Base-by-base conservation (phyloP, 2,797 vertebrate species). In the Crenichthys baileyi region DNA sequence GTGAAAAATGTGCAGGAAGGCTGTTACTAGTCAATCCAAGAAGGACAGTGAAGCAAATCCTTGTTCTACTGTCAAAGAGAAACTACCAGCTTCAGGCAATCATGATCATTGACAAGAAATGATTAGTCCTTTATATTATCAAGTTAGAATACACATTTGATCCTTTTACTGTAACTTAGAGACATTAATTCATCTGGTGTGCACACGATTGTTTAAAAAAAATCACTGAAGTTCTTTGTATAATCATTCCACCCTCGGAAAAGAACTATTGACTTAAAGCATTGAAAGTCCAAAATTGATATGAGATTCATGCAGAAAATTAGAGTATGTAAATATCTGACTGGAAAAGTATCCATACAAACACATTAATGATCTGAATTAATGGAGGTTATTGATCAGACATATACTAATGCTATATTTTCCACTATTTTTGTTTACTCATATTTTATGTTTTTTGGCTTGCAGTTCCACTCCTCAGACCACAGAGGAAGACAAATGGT, bases 401-500 rank as follows among this genome's bases (percentile, higher is more conserved):
- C 22, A 24, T 67, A 24, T 24, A 24, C 18, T 13, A 6, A 31
- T 36, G 9, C n/a, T 73, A 26, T 60, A 51, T 51, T 24, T 56
- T 13, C 9, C 39, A 4, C 20, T 22, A 7, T 53, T 68, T 55
- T 29, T 77, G 15, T 78, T 68, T 11, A 41, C 55, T 3, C 56
- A 1, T 24, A 8, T 60, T 24, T 78, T 16, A 75, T 76, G 36
- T 20, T 74, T 79, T 63, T 29, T 81, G 0, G 76, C 41, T 88
- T 93, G 86, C 73, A 98, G 97, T 91, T 88, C 96, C 92, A 95
- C 96, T 60, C 96, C 97, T 88, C 97, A 97, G 91, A 95, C 96
- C 68, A 91, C 97, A 89, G 97, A 99, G 89, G 97, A 99, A 91
- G 97, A 99, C 75, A 98, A 96, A 94, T 97, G 97, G 97, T 98